A percentile compares a stretch with the other conserved stretches of the same genome.
These are phyloP conservation scores for Lacanobia wlatinum DNA, from an alignment of 2,888 invertebrate genomes.

Conservation along the genomic window DNA sequence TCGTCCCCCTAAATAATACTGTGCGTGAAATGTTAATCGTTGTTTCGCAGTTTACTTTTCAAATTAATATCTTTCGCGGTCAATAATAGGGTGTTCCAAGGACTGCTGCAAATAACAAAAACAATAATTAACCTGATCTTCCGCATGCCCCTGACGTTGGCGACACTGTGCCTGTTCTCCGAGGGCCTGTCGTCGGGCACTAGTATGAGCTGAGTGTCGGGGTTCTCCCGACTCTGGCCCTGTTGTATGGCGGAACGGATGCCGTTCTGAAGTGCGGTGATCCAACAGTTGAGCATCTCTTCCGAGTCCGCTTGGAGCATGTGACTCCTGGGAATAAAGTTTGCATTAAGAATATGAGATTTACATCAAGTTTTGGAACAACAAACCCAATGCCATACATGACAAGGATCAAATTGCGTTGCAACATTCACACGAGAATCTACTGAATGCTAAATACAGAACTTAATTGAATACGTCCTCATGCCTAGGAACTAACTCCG, in stretches of 20 bases:
- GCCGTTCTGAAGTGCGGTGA: slow-evolving; percentile 96
- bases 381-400: background rate
- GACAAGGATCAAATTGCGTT: background rate
- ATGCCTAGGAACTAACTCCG: no score
- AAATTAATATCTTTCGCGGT: no score
- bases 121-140: slow-evolving; percentile 74
- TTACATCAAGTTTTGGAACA: background rate
- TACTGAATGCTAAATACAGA: background rate
- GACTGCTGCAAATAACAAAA: background rate
- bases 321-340: slow-evolving; percentile 93
- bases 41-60: no score
- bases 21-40: no score
- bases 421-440: no score
- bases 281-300: slow-evolving; percentile 97
- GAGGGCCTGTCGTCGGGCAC: slow-evolving; percentile 79
- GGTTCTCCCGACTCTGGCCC: slow-evolving; percentile 88
- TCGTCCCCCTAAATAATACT: no score
- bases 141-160: slow-evolving; percentile 77
- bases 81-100: background rate
- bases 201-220: slow-evolving; percentile 83
- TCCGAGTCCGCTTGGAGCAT: slow-evolving; percentile 99
- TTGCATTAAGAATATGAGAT: background rate
- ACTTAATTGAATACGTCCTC: no score
- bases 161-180: slow-evolving; percentile 68
- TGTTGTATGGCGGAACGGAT: slow-evolving; percentile 96